Evolutionary conservation across 1,140 invertebrate genomes (phyloP).

Genomic region (Habropoda laboriosa): DNA sequence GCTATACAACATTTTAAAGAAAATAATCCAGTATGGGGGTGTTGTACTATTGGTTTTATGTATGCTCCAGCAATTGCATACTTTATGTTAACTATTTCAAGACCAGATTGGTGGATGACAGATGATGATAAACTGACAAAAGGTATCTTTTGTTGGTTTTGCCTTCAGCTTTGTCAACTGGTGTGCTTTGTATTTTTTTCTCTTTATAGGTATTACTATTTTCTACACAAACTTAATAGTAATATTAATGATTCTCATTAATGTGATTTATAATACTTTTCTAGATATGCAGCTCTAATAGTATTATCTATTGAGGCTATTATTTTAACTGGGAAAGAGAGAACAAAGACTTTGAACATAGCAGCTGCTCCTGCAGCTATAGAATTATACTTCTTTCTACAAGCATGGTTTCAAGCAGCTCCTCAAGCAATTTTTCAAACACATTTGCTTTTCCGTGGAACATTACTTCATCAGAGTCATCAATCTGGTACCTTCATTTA

Average conservation of each 20-base stretch:
- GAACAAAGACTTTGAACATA: slow-evolving; percentile 82
- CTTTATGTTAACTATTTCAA: slow-evolving; percentile 83
- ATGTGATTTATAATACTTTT: slow-evolving; percentile 36
- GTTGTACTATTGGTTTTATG: slow-evolving; percentile 81
- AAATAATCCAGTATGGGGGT: slow-evolving; percentile 79
- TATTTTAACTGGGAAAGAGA: slow-evolving; percentile 83
- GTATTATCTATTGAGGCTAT: slow-evolving; percentile 88
- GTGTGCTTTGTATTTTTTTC: slow-evolving; percentile 86
- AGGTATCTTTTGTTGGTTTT: slow-evolving; percentile 81
- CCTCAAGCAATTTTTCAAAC: slow-evolving; percentile 87
- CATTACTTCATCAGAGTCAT: slow-evolving; percentile 52
- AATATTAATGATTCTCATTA: neutral
- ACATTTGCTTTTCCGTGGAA: slow-evolving; percentile 82
- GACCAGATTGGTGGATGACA: slow-evolving; percentile 82
- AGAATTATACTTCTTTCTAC: slow-evolving; percentile 88
- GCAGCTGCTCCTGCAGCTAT: slow-evolving; percentile 84
- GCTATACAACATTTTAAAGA: slow-evolving; percentile 80
- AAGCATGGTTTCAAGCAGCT: slow-evolving; percentile 88
- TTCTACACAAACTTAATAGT: slow-evolving; percentile 12
- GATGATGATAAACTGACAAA: slow-evolving; percentile 74
- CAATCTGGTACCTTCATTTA: slow-evolving; percentile 73
- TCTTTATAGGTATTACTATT: slow-evolving; percentile 84
- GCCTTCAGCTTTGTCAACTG: slow-evolving; percentile 83
- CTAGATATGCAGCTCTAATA: slow-evolving; percentile 85
- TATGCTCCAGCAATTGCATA: slow-evolving; percentile 82